Evolutionary conservation across 1,140 invertebrate genomes (phyloP), one percentile per base, ranked within the genome.

Genomic region (Sarcophaga peregrina): DNA sequence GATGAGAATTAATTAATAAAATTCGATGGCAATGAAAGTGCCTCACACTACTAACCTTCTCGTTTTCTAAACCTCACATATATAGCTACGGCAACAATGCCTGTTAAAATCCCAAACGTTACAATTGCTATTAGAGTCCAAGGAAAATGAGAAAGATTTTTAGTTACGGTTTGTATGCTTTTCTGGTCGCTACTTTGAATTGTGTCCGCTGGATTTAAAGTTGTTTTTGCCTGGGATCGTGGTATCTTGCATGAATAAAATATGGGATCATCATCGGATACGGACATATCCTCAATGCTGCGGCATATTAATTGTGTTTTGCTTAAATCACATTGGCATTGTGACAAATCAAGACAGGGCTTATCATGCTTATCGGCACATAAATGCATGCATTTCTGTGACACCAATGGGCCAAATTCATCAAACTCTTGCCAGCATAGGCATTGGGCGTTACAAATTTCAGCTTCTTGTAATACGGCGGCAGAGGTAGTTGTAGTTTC

Each of bases 351-450:
- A 9, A 50, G 46, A 25, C 75, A 78, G 8, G 47, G 75, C 15
- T 78, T 50, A 45, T 78, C 75, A 52, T 52, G 11, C 2, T n/a
- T 5, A 52, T 78, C 75, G 8, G 50, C 8, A 25, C 75, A 78
- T 8, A 78, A 5, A 25, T n/a, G 75, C 5, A 25, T 8, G 50
- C 75, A 78, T 52, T 78, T 15, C 5, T 50, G 8, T 8, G 46
- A 20, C 0, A 11, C 8, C 8, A 78, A 11, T 0, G 75, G 17
- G 20, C 75, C 75, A 50, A 50, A 78, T 20, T 78, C 75, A 50
- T 78, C 75, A 78, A 20, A 25, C 17, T 78, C 75, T 9, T 78
- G 75, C 75, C 75, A 78, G 25, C 75, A 78, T 2, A 20, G 47
- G 17, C 75, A 78, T 13, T 20, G 15, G 1, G 1, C 47, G 3